Conservation (phyloP, 1,140 invertebrate species). For the Hypsibius dujardini region DNA sequence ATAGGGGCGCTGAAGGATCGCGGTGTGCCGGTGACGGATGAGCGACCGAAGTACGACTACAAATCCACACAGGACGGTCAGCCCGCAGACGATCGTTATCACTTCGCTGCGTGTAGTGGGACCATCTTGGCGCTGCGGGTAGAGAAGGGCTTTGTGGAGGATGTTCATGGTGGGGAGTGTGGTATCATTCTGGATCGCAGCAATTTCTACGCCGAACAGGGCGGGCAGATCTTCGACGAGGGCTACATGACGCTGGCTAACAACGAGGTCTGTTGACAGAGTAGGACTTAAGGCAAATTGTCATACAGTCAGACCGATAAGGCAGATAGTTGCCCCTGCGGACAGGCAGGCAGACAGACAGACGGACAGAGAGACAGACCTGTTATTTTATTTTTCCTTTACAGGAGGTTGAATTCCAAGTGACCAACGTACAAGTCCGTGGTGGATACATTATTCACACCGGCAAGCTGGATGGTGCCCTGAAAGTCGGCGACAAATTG, state of each 20-base stretch:
- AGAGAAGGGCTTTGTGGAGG: conserved; percentile 67
- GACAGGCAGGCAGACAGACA: too few relatives aligned
- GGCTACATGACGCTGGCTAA: conserved; percentile 73
- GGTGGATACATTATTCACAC: conserved; percentile 89
- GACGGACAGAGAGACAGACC: too few relatives aligned
- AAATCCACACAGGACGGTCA: conserved; percentile 39
- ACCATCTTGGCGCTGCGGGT: conserved; percentile 44
- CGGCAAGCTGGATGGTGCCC: conserved; percentile 52
- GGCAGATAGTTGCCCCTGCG: too few relatives aligned
- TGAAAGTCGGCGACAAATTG: conserved; percentile 71
- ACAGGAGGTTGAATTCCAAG: conserved; percentile 64
- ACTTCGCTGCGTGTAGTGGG: conserved; percentile 35
- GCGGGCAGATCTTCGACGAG: conserved; percentile 93
- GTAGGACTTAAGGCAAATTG: too few relatives aligned
- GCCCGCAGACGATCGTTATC: conserved; percentile 46
- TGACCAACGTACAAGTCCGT: conserved; percentile 85
- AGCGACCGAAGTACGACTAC: conserved; percentile 81
- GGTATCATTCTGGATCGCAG: conserved; percentile 80
- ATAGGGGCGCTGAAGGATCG: conserved; percentile 69
- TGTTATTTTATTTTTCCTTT: conserved; percentile 23
- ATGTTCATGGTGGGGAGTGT: conserved; percentile 67
- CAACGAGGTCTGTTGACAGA: conserved; percentile 44
- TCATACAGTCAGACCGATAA: too few relatives aligned
- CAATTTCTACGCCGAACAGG: conserved; percentile 65
- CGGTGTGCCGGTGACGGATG: conserved; percentile 63